Evolutionary conservation across 2,113 vertebrate genomes (phyloP).

Genomic region (Vanacampus margaritifer): DNA sequence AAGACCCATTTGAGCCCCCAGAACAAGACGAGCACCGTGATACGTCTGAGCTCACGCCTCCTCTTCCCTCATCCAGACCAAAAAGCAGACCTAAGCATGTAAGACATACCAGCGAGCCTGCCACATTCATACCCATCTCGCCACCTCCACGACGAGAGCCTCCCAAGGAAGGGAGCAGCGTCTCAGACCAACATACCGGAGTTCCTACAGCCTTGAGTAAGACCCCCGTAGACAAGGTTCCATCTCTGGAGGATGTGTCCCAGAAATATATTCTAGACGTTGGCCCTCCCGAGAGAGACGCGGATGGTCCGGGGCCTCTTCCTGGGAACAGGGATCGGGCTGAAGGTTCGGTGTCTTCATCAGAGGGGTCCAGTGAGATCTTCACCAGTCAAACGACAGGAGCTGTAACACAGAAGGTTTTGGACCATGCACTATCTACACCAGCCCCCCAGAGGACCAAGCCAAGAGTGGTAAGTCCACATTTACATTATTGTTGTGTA

Average conservation of each 20-base stretch:
- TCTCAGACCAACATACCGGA: constrained; percentile 9
- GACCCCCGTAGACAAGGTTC: constrained; percentile 63
- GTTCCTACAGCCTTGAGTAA: constrained; percentile 37
- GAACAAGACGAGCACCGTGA: constrained; percentile 37
- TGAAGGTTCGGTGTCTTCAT: constrained; percentile 25
- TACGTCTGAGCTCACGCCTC: constrained; percentile 23
- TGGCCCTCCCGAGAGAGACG: constrained; percentile 64
- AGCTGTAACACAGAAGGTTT: constrained; percentile 61
- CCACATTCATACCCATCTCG: constrained; percentile 81
- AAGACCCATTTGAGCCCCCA: constrained; percentile 50
- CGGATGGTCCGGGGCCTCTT: constrained; percentile 35
- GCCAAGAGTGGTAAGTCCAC: constrained; percentile 89
- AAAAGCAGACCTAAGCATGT: constrained; percentile 78
- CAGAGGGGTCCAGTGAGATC: constrained; percentile 69
- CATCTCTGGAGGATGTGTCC: constrained; percentile 84
- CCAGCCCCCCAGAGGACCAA: constrained; percentile 77
- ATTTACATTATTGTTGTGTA: constrained; percentile 1
- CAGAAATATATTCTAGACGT: constrained; percentile 82
- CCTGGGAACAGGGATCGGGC: constrained; percentile 31
- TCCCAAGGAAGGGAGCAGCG: constrained; percentile 48
- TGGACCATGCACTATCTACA: constrained; percentile 65
- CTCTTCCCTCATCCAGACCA: constrained; percentile 39
- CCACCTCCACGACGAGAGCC: constrained; percentile 68
- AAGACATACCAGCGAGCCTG: constrained; percentile 85
- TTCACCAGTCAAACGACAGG: constrained; percentile 62